Conservation (phyloP, 2,888 invertebrate species). For the Onthophagus sagittarius region DNA sequence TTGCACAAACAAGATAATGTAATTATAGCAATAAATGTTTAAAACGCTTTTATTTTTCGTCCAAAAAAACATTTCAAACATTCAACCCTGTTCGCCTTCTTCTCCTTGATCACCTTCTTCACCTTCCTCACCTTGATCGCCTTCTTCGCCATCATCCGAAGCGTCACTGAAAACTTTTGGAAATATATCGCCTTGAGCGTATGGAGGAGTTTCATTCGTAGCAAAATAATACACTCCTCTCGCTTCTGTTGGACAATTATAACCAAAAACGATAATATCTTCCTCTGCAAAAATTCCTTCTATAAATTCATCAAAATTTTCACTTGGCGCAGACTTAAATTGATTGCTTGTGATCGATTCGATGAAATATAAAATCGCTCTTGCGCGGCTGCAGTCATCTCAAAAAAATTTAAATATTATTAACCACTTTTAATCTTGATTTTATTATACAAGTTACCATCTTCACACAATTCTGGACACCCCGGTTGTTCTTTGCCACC, state of each 20-base stretch:
- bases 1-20: not conserved
- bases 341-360: slow-evolving; percentile 49
- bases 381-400: slow-evolving; percentile 52
- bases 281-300: slow-evolving; percentile 36
- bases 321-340: slow-evolving; percentile 43
- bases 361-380: slow-evolving; percentile 48
- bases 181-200: slow-evolving; percentile 1
- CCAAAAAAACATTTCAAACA: no score
- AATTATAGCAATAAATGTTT: no score
- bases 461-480: slow-evolving; percentile 33
- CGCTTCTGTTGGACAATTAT: slow-evolving; percentile 27
- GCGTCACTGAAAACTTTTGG: no score
- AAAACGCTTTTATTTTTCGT: no score
- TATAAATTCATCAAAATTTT: slow-evolving; percentile 41
- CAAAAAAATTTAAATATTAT: slow-evolving; percentile 26
- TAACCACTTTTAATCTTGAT: no score
- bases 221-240: slow-evolving; percentile 33
- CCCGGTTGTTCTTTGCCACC: slow-evolving; percentile 48
- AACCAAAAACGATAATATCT: slow-evolving; percentile 32
- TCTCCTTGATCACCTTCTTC: no score
- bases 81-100: no score
- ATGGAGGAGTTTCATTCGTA: slow-evolving; percentile 10
- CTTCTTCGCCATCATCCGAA: no score
- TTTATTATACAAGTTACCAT: slow-evolving; percentile 31
- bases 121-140: no score